Evolutionary conservation across 92 coral and sea anemone species (phyloP), one percentile per base, ranked within the genome.

Genomic region (Virgularia gustaviana): DNA sequence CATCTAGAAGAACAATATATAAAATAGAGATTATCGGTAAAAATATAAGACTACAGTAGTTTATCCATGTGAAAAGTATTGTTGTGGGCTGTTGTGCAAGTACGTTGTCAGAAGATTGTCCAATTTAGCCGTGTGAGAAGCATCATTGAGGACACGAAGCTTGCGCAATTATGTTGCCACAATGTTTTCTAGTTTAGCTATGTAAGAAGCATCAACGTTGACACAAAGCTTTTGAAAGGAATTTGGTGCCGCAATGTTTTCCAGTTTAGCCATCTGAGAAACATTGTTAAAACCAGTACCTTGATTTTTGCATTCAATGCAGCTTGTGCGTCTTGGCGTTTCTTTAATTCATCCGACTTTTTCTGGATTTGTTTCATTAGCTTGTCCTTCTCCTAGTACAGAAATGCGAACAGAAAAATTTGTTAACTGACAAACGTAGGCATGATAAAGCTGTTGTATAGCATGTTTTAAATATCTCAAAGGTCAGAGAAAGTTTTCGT

Each of bases 321-420:
- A 24, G 88, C 25, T 39, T 92, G 98, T 19, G 92, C 96, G 37
- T 92, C 96, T 62, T 81, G 91, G 23, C 90, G 90, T 55, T 87
- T 89, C 64, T 89, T 89, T 57, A 92, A 43, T 49, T 73, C 88
- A 23, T 81, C 71, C 7, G 85, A 91, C 57, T 83, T 87, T 79
- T 85, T 90, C 65, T 92, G 96, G 54, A 92, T 85, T 73, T 86
- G 85, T 15, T 63, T 73, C 96, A 92, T 87, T 18, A 89, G 78
- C 47, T 88, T 88, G 23, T 89, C 94, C 70, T 79, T 92, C 62
- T 89, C 96, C 96, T 88, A 22, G n/a, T n/a, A n/a, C 4, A 43
- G 28, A 16, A 36, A 29, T 13, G 61, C 28, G 5, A 49, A 41
- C 16, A n/a, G n/a, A 34, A 0, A 27, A 0, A 35, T 20, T 38